Evolutionary conservation across 2,888 invertebrate genomes (phyloP), one percentile per base, ranked within the genome.

Genomic region (Anoncus sp.): DNA sequence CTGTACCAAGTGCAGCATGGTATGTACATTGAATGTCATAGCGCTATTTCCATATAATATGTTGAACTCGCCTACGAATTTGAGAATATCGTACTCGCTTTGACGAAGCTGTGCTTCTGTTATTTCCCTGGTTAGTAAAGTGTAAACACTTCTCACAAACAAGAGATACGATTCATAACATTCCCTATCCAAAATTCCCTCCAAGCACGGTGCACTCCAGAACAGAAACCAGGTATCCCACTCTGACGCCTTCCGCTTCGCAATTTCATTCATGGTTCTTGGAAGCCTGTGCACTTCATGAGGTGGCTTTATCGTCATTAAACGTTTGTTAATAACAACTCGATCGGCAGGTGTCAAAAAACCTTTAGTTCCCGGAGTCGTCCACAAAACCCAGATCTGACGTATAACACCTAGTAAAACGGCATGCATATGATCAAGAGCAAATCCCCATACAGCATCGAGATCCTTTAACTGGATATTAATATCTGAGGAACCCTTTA

Each of bases 211-310:
- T 18, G 78, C 53, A 47, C 80, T 79, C 31, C 72, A 77, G 51
- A 53, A 66, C 3, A 81, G 1, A 2, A 79, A 51, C 69, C 75
- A 82, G 9, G 75, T 77, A 38, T 70, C 75, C 74, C 80, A 77
- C 43, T 82, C 75, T 0, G 73, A 51, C 20, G 79, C 75, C 51
- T 77, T 82, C 43, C 66, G 71, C 14, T 22, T 67, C 22, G 49
- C 47, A 3, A 16, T 2, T 18, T 45, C 31, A 12, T 47, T 31
- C 31, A 63, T 51, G 20, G 40, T 47, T 57, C 71, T 66, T n/a
- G 79, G 75, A 27, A 79, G 70, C 14, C 77, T 40, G n/a, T 79
- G 70, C 9, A 73, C 57, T 73, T 80, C 62, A 31, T 12, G 72
- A 5, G 38, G 47, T 7, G 77, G 78, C 22, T 71, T 77, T 14